phyloP scores from a whole-genome alignment of 2,113 vertebrate genomes.

The Elanus axillaris region DNA sequence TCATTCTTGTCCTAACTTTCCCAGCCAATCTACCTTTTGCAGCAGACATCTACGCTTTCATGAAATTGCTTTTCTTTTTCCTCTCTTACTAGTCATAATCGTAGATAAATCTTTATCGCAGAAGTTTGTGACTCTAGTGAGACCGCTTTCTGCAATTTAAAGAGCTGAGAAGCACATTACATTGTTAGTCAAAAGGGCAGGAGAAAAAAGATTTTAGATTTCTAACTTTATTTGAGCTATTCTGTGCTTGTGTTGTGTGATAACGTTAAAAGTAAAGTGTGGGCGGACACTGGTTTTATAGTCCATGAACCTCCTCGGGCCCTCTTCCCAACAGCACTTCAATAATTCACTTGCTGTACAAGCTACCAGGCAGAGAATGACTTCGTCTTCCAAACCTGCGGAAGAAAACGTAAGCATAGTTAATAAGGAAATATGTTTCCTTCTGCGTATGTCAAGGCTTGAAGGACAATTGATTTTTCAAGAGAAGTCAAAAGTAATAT shows the following conservation, averaged over 20 bases:
- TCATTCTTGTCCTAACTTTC: background rate
- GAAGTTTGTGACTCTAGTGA: background rate
- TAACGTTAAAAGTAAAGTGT: background rate
- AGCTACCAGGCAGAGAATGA: background rate
- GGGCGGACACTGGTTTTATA: background rate
- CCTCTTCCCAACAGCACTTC: background rate
- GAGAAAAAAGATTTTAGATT: background rate
- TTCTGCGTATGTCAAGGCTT: background rate
- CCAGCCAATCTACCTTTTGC: background rate
- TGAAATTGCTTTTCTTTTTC: background rate
- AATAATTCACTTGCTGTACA: background rate
- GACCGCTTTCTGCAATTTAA: conserved; percentile 11
- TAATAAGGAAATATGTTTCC: background rate
- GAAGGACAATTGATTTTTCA: conserved; percentile 17
- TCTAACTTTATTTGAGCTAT: conserved; percentile 38
- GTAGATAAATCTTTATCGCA: conserved; percentile 16
- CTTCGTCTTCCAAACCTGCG: background rate
- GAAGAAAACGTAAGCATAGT: background rate
- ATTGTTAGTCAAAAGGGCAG: conserved; percentile 29
- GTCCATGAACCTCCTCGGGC: background rate
- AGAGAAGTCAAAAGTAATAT: conserved; percentile 11
- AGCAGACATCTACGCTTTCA: background rate
- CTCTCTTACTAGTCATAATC: background rate
- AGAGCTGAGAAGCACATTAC: background rate
- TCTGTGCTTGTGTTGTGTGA: background rate